Evolutionary conservation across 2,113 vertebrate species (phyloP), one percentile per base, ranked within the genome.

Genomic region (Tragelaphus scriptus): DNA sequence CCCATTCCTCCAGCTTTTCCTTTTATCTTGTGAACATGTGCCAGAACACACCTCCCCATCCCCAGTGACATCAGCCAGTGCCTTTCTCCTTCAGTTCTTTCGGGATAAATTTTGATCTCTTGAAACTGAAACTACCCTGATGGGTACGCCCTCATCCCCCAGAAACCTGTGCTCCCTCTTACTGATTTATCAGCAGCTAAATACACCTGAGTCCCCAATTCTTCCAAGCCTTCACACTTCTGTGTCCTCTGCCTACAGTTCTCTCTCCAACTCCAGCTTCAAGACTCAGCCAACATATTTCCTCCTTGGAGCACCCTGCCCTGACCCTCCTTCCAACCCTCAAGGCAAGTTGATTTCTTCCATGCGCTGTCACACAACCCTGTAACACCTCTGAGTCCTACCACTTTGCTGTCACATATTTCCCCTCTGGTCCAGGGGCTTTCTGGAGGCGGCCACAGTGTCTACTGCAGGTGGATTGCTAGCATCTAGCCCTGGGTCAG

Each of bases 381-480:
- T 19, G 3, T 23, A 7, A 19, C 32, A 19, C 21, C 65, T 36
- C 51, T 1, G 49, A 10, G 17, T 2, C 17, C 40, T 11, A 3
- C 17, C 30, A 8, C 30, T 51, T 55, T 32, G 81, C 81, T 32
- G 32, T 23, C 28, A 6, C 4, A 0, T 12, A 51, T 65, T 40
- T 81, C 11, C 16, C 58, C 79, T 19, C 47, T 6, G 23, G 49
- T 25, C 44, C 40, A 2, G 1, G n/a, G 63, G 32, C 17, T 58
- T 58, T 81, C 40, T 3, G 8, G 10, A 16, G 75, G 11, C 59
- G 16, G n/a, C 28, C 4, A 8, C 16, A 0, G 6, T 0, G n/a
- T 32, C 56, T 58, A 40, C 7, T 8, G 7, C 11, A 16, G 8
- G 2, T 10, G 56, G 47, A 11, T 25, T 53, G 2, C 40, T 53